Base-by-base conservation (phyloP, 30 jellyfish, hydroid and myxozoan species). In the Sanderia malayensis region DNA sequence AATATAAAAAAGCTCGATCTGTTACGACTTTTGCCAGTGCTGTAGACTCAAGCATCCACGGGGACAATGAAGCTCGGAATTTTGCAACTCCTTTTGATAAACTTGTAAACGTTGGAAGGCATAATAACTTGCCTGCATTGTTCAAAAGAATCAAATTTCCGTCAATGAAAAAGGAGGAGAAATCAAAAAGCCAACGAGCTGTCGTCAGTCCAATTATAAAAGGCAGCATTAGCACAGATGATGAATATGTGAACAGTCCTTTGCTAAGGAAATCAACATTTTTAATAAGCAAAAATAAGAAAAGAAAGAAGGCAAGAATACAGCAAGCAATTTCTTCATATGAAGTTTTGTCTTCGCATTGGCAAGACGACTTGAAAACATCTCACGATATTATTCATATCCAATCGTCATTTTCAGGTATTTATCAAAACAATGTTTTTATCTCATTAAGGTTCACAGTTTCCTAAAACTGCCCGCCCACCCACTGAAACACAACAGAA, bases 21-120 rank as follows among this genome's bases (percentile, higher is more conserved):
- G 73, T 79, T 18, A 67, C 89, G 19, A 81, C 97, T 0, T 89
- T 89, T 68, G 77, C 73, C 44, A 89, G 92, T 32, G 97, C 83
- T 1, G 60, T 81, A 27, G 97, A 89, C 23, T 46, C 81, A 9
- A 80, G 95, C 65, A 62, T 70, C 2, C 68, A 58, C 4, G n/a
- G n/a, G n/a, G 91, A 71, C 25, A 31, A 33, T 44, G 78, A 67
- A 26, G 29, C 30, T 10, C 70, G 64, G 25, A 15, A 49, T 2
- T 49, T 49, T 49, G 64, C 27, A 15, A 9, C 64, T 49, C 64
- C 64, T 2, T 9, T 9, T 49, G 27, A 15, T 9, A 49, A 49
- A 49, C 3, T 18, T 9, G 6, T 49, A 7, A 9, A 2, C 18
- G 25, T 2, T 7, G 18, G 23, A 15, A 49, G 18, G 24, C 18